Conservation (phyloP, 2,113 vertebrate genomes). For the Marmota monax region DNA sequence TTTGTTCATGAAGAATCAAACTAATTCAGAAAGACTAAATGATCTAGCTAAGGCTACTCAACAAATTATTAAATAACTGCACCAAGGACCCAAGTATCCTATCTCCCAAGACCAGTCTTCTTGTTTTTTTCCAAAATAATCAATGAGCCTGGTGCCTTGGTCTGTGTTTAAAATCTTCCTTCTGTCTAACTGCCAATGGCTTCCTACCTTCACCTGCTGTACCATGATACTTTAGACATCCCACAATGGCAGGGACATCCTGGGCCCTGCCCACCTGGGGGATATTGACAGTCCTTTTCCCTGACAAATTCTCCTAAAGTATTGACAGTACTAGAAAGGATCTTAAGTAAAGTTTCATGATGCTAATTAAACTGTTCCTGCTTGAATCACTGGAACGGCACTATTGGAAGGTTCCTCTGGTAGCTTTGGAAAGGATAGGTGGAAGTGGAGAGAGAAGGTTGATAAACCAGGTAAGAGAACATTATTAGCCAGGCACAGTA, state of each 20-base stretch:
- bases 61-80: background rate
- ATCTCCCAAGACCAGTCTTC: background rate
- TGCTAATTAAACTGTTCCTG: background rate
- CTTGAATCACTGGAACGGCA: background rate
- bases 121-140: background rate
- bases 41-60: background rate
- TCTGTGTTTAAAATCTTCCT: background rate
- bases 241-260: background rate
- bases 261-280: background rate
- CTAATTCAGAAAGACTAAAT: constrained; percentile 7
- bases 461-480: constrained; percentile 3
- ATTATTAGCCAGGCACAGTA: background rate
- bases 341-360: background rate
- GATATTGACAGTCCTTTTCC: background rate
- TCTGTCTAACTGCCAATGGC: background rate
- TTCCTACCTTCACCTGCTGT: background rate
- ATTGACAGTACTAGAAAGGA: background rate
- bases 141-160: background rate
- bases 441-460: background rate
- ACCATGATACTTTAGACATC: background rate
- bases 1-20: constrained; percentile 24
- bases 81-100: background rate
- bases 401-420: background rate
- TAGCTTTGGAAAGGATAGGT: background rate
- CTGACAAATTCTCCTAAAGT: background rate